A percentile compares a stretch with the other conserved stretches of the same genome.
phyloP scores from a whole-genome alignment of 1,140 invertebrate species.

The Drosophila virilis region DNA sequence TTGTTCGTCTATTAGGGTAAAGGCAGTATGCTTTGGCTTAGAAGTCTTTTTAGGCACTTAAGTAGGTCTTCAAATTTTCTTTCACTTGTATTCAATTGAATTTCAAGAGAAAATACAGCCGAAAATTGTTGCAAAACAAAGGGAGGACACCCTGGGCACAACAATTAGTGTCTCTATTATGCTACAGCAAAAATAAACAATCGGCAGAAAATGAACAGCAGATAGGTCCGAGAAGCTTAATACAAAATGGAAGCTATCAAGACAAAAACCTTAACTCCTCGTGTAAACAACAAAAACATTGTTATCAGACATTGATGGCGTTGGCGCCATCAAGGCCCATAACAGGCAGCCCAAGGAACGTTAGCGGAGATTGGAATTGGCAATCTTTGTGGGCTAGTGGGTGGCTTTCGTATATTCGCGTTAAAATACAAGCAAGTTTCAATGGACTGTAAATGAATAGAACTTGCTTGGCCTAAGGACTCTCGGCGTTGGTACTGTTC shows the following conservation, averaged over 20 bases:
- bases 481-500: conserved; percentile 33
- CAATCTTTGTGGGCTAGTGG: conserved; percentile 7
- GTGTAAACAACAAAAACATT: conserved; percentile 63
- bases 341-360: conserved; percentile 26
- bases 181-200: conserved; percentile 51
- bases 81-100: conserved; percentile 24
- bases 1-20: no score
- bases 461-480: conserved; percentile 39
- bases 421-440: conserved; percentile 75
- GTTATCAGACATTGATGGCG: conserved; percentile 62
- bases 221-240: conserved; percentile 12
- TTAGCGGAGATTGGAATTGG: conserved; percentile 41
- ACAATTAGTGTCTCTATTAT: conserved; percentile 73
- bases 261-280: conserved; percentile 55
- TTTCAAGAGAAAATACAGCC: conserved; percentile 14
- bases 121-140: conserved; percentile 15
- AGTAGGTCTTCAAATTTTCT: background rate
- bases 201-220: conserved; percentile 48
- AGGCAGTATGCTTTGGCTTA: background rate
- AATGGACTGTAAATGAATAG: conserved; percentile 66
- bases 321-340: conserved; percentile 49
- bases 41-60: background rate
- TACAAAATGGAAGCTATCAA: conserved; percentile 55
- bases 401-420: conserved; percentile 3
- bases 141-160: conserved; percentile 26